A percentile compares a stretch with the other conserved stretches of the same genome.
These are phyloP conservation scores for Pseudopleuronectes americanus DNA, from an alignment of 2,797 vertebrate genomes.

Conservation along the genomic window DNA sequence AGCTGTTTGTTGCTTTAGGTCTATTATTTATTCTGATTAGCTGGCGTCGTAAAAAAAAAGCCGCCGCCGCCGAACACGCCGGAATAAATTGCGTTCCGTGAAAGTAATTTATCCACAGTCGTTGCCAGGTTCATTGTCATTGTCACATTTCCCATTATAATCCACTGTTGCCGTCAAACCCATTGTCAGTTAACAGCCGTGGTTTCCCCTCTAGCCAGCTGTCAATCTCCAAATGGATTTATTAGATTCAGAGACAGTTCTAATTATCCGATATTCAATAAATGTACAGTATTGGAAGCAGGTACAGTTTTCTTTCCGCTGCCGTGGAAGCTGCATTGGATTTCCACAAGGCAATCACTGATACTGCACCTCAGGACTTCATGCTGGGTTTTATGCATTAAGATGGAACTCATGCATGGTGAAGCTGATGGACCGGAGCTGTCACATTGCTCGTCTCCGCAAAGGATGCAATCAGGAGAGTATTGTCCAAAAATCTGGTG, in stretches of 20 bases:
- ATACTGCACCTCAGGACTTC: background rate
- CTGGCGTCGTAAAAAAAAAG: constrained; percentile 15
- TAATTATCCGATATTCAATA: background rate
- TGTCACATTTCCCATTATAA: constrained; percentile 34
- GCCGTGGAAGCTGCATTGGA: too few species aligned
- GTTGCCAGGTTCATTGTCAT: constrained; percentile 27
- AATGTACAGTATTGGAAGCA: background rate
- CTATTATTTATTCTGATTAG: constrained; percentile 50
- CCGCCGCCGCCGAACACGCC: constrained; percentile 21
- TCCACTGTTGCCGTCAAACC: background rate
- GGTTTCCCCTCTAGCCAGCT: background rate
- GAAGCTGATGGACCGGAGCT: constrained; percentile 8
- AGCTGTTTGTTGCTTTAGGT: constrained; percentile 27
- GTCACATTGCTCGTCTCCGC: constrained; percentile 6
- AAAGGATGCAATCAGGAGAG: constrained; percentile 25
- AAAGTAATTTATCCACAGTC: constrained; percentile 35
- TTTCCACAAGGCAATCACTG: constrained; percentile 3
- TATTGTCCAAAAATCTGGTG: constrained; percentile 9
- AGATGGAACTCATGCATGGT: background rate
- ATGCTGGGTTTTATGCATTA: background rate
- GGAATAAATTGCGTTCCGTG: constrained; percentile 49
- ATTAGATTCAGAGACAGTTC: constrained; percentile 4
- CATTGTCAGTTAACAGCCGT: background rate
- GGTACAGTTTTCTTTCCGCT: background rate
- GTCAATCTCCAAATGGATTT: background rate